A percentile compares a stretch with the other conserved stretches of the same genome.
These are phyloP conservation scores for Ischnus inquisitorius DNA, from an alignment of 2,888 invertebrate genomes.

Conservation along the genomic window DNA sequence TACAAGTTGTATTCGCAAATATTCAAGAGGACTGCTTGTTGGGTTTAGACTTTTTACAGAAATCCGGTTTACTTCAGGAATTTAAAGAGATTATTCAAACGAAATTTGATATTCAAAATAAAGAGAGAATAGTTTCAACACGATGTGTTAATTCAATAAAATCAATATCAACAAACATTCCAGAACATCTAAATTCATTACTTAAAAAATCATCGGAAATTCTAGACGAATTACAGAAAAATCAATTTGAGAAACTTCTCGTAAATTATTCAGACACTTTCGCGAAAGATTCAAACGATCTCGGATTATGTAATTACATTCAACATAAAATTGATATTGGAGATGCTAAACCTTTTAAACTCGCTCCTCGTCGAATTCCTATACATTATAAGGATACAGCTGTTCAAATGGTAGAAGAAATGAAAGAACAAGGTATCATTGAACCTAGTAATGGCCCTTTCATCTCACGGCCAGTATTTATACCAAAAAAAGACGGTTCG, in stretches of 20 bases:
- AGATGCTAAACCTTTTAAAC: constrained; percentile 25
- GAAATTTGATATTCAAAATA: not conserved
- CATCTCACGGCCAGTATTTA: constrained; percentile 8
- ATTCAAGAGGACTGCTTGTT: constrained; percentile 31
- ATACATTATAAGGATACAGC: constrained; percentile 31
- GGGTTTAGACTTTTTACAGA: constrained; percentile 19
- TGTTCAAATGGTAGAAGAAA: constrained; percentile 17
- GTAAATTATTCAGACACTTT: not conserved
- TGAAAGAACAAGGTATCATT: constrained; percentile 18
- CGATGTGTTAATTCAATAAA: not conserved
- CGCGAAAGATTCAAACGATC: constrained; percentile 10
- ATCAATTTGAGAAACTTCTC: not conserved
- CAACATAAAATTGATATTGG: constrained; percentile 12
- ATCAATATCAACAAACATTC: not conserved
- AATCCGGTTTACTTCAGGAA: constrained; percentile 18
- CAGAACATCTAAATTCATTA: not conserved
- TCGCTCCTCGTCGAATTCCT: constrained; percentile 23
- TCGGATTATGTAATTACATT: not conserved
- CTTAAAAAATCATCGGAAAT: not conserved
- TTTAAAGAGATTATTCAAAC: not conserved
- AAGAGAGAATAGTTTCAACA: not conserved
- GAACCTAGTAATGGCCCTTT: constrained; percentile 37
- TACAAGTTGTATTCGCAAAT: constrained; percentile 33
- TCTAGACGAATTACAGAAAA: not conserved
- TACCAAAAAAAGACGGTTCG: constrained; percentile 11